phyloP scores from a whole-genome alignment of 1,140 invertebrate genomes.

The Psilanteris sp. region DNA sequence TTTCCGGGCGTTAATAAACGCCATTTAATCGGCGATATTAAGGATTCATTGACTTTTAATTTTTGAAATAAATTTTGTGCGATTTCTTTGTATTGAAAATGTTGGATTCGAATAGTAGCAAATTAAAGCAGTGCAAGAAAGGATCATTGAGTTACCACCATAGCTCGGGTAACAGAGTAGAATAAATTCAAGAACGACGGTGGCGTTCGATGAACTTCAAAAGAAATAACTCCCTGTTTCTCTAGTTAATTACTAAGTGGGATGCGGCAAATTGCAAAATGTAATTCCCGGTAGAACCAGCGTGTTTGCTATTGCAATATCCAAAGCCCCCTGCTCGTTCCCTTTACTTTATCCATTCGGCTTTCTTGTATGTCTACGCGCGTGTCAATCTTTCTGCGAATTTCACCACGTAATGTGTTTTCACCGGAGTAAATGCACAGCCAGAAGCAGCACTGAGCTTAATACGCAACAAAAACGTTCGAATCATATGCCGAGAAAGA shows the following conservation, averaged over 20 bases:
- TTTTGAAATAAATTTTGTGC: background rate
- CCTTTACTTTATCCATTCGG: constrained; percentile 35
- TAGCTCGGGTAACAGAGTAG: constrained; percentile 40
- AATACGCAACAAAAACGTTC: constrained; percentile 45
- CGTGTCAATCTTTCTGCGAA: constrained; percentile 61
- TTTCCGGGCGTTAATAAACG: background rate
- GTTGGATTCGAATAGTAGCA: constrained; percentile 32
- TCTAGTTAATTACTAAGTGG: constrained; percentile 58
- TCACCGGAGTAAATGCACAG: constrained; percentile 30
- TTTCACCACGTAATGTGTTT: constrained; percentile 53
- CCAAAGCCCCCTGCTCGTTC: constrained; percentile 33
- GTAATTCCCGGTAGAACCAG: constrained; percentile 54
- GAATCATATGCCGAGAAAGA: constrained; percentile 42
- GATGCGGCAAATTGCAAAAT: constrained; percentile 59
- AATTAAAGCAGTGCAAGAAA: constrained; percentile 52
- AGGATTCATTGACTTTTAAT: background rate
- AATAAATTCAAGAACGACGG: constrained; percentile 58
- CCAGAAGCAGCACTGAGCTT: constrained; percentile 29
- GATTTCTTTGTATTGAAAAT: constrained; percentile 9
- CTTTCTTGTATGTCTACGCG: constrained; percentile 33
- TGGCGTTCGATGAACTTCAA: constrained; percentile 59
- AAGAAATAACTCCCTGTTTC: constrained; percentile 43
- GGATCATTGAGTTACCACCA: constrained; percentile 48
- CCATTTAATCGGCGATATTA: too few species aligned
- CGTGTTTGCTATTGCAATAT: constrained; percentile 50